Evolutionary conservation across 1,140 invertebrate species (phyloP).

Genomic region (Penaeus vannamei): DNA sequence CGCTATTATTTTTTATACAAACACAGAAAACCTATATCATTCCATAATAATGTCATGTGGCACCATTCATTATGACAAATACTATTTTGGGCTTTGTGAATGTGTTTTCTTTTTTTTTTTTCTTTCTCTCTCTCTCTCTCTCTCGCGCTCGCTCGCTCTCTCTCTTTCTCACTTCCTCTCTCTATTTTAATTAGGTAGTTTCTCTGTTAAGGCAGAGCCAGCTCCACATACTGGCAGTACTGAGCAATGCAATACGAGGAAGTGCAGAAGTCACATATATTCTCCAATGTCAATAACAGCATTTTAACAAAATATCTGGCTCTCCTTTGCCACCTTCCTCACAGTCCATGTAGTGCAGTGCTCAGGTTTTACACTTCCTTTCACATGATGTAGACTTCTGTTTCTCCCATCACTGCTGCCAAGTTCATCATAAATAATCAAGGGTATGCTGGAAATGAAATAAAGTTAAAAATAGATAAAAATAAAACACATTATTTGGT

Average conservation of each 20-base stretch:
- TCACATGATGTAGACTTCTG: constrained; percentile 17
- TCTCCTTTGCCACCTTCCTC: not conserved
- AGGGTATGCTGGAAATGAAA: no score
- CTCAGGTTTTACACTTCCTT: constrained; percentile 22
- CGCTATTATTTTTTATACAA: constrained; percentile 27
- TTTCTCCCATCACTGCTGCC: not conserved
- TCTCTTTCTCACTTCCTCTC: no score
- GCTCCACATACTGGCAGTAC: constrained; percentile 8
- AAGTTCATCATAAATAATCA: constrained; percentile 3
- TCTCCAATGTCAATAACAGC: not conserved
- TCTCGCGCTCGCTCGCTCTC: no score
- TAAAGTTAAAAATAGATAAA: no score
- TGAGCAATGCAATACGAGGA: constrained; percentile 19
- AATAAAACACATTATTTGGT: no score
- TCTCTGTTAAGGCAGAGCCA: constrained; percentile 46
- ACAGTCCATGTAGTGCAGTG: constrained; percentile 29
- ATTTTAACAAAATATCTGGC: no score
- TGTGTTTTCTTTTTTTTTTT: not conserved
- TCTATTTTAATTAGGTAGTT: constrained; percentile 18
- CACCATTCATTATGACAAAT: constrained; percentile 46
- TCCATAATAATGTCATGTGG: constrained; percentile 36
- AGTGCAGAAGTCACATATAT: not conserved
- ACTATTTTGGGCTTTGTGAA: constrained; percentile 44
- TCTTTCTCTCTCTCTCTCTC: no score
- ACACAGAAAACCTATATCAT: constrained; percentile 16